A percentile compares a stretch with the other conserved stretches of the same genome.
phyloP scores from a whole-genome alignment of 1,140 invertebrate genomes.

The Centruroides sculpturatus region DNA sequence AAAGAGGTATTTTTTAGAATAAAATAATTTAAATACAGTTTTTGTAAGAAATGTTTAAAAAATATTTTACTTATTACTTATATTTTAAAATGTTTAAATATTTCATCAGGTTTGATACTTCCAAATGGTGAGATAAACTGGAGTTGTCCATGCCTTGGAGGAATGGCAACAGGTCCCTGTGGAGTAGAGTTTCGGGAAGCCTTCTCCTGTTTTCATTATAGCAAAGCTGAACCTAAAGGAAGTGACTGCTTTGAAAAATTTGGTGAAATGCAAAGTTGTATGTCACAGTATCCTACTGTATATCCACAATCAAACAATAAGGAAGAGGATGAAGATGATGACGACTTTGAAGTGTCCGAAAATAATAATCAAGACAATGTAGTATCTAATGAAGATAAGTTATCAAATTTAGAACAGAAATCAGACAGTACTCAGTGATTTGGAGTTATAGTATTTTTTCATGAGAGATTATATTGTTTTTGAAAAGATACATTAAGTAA shows the following conservation, averaged over 20 bases:
- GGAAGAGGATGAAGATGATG: conserved; percentile 17
- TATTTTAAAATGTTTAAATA: too few relatives aligned
- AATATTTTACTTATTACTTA: too few relatives aligned
- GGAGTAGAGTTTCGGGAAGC: conserved; percentile 81
- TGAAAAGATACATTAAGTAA: too few relatives aligned
- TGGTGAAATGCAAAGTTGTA: conserved; percentile 82
- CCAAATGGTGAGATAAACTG: conserved; percentile 88
- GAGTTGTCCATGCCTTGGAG: conserved; percentile 90
- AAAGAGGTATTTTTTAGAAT: not conserved
- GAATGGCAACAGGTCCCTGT: conserved; percentile 90
- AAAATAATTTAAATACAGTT: too few relatives aligned
- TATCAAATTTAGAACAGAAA: too few relatives aligned
- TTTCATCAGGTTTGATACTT: conserved; percentile 55
- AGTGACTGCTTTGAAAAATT: conserved; percentile 83
- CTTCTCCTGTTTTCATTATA: conserved; percentile 89
- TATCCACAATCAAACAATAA: conserved; percentile 46
- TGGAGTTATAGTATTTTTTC: too few relatives aligned
- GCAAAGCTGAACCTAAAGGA: conserved; percentile 57
- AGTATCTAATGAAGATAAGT: too few relatives aligned
- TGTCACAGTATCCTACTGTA: conserved; percentile 70
- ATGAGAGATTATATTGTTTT: too few relatives aligned
- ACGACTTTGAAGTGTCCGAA: too few relatives aligned
- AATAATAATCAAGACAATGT: too few relatives aligned
- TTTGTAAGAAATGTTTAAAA: too few relatives aligned
- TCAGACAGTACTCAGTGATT: too few relatives aligned